Evolutionary conservation across 2,113 vertebrate genomes (phyloP).

Genomic region (Xiphophorus hellerii): DNA sequence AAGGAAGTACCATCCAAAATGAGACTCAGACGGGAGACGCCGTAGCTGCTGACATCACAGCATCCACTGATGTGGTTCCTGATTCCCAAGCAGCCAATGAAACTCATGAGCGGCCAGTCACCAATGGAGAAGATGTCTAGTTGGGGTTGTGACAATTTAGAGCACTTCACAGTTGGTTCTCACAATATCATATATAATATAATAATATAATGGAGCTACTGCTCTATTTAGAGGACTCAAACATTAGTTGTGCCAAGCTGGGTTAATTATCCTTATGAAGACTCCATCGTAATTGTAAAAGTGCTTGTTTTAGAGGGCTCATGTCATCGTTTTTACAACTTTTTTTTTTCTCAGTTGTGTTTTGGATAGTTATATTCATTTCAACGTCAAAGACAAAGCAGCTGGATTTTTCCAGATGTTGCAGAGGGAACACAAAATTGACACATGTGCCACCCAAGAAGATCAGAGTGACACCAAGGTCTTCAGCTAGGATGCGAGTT

Average conservation of each 20-base stretch:
- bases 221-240: not conserved
- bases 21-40: not conserved
- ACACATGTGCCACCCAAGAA: not conserved
- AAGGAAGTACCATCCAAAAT: not conserved
- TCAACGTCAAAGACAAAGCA: not conserved
- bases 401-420: not conserved
- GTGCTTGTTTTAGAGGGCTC: conserved; percentile 34
- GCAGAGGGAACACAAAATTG: not conserved
- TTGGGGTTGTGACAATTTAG: not conserved
- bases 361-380: not conserved
- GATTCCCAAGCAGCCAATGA: conserved; percentile 3
- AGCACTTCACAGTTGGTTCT: not conserved
- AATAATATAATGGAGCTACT: not conserved
- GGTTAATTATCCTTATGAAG: not conserved
- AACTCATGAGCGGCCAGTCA: not conserved
- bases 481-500: no score
- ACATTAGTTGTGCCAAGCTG: not conserved
- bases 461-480: not conserved
- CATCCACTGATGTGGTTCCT: not conserved
- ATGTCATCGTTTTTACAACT: not conserved
- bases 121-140: conserved; percentile 24
- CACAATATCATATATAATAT: not conserved
- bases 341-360: not conserved
- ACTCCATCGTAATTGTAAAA: conserved; percentile 39
- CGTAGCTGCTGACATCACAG: not conserved